Percentiles rank a stretch among this genome's conserved stretches.
These are phyloP conservation scores for Hoplostethus atlanticus DNA, from an alignment of 2,797 vertebrate genomes.

Conservation along the genomic window DNA sequence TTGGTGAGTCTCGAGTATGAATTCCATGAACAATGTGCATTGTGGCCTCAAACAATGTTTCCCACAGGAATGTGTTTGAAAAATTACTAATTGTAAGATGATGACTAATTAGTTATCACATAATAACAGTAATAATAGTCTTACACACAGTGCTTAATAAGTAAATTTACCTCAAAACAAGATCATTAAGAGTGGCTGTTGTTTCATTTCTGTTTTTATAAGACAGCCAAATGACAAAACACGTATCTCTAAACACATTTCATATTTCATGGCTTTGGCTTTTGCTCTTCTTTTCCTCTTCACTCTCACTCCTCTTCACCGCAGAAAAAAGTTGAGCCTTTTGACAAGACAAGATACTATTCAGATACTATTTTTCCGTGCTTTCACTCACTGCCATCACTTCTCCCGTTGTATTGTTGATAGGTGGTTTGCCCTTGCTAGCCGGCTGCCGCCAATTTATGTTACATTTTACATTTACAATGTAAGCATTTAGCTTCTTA, in stretches of 20 bases:
- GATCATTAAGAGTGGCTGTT: no score
- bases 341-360: slow-evolving; percentile 8
- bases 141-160: no score
- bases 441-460: not conserved
- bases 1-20: no score
- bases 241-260: not conserved
- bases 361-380: not conserved
- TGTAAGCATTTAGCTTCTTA: no score
- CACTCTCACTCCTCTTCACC: not conserved
- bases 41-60: no score
- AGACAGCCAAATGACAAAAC: not conserved
- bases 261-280: not conserved
- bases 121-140: no score
- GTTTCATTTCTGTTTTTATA: no score
- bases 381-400: slow-evolving; percentile 17
- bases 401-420: slow-evolving; percentile 18
- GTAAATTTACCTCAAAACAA: no score
- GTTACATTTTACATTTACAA: slow-evolving; percentile 19
- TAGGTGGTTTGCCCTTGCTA: not conserved
- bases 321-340: not conserved
- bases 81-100: no score
- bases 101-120: no score
- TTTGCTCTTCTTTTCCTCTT: not conserved
- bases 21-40: no score
- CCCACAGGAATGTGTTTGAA: no score